phyloP scores from a whole-genome alignment of 2,888 invertebrate species.

The Alloplasta piceator region DNA sequence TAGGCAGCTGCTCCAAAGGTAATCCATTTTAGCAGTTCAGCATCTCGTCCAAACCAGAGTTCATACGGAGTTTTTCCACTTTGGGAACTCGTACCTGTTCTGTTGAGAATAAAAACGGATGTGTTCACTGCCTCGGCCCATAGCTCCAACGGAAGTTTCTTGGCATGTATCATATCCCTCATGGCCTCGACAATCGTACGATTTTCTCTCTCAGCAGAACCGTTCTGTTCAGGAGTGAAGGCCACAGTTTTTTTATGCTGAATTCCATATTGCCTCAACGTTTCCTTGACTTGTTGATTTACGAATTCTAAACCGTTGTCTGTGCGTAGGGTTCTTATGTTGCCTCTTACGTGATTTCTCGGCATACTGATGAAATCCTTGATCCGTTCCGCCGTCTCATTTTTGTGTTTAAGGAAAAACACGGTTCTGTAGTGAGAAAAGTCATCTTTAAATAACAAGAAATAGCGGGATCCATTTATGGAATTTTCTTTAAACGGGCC shows the following conservation, averaged over 20 bases:
- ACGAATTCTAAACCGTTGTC: conserved; percentile 32
- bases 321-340: conserved; percentile 20
- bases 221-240: conserved; percentile 15
- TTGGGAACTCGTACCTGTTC: neutral
- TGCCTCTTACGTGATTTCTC: neutral
- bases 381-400: conserved; percentile 38
- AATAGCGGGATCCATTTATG: conserved; percentile 56
- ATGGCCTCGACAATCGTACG: conserved; percentile 24
- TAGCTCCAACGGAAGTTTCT: neutral
- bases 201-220: conserved; percentile 10
- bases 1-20: conserved; percentile 13
- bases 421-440: conserved; percentile 54
- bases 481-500: conserved; percentile 61
- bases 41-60: conserved; percentile 7
- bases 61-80: conserved; percentile 30
- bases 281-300: conserved; percentile 6
- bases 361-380: neutral
- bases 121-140: conserved; percentile 30
- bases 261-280: too few species aligned
- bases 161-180: neutral
- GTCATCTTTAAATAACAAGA: conserved; percentile 65
- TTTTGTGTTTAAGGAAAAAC: conserved; percentile 62
- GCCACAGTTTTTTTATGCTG: conserved; percentile 5
- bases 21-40: conserved; percentile 6
- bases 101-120: neutral